Base-by-base conservation (phyloP, 2,888 invertebrate genomes). In the Volucella zonaria region DNA sequence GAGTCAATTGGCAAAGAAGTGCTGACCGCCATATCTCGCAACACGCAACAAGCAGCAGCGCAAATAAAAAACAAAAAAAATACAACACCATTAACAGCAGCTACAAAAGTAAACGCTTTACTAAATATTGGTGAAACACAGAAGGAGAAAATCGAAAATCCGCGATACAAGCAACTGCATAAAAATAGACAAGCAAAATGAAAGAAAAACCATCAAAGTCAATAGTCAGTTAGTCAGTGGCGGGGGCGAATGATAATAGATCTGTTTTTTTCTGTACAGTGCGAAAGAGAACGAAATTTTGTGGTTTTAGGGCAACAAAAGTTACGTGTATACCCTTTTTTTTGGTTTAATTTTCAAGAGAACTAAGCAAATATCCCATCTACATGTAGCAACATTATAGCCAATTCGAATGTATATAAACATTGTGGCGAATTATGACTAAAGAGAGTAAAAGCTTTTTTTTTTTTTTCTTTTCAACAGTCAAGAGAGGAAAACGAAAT, bases 1-100 rank as follows among this genome's bases (percentile, higher is more conserved):
- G 56, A 62, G 23, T 54, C 52, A 81, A 42, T 59, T 61, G 54
- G 43, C 18, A 66, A 61, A 52, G 31, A 62, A 61, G 45, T 49
- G 42, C 18, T 58, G 62, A 76, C 62, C 71, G 68, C 62, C 68
- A 68, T 82, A 76, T 61, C 52, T 67, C 66, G 70, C 75, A 80
- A 80, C 75, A 82, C 68, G 74, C 47, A 52, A 23, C 42, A 15
- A 62, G 11, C 40, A 40, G 49, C 23, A 66, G 43, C 58, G 45
- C 8, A 15, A 10, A 49, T 11, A 49, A 38, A 43, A 15, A n/a
- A 18, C 49, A 54, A 58, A 66, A 49, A 18, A 15, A 42, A 47
- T 23, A 31, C n/a, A 11, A 14, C 15, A 67, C 18, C 51, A 64
- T 47, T 58, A 58, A 43, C 47, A 49, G 49, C n/a, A 56, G 10